Evolutionary conservation across 2,797 vertebrate genomes (phyloP).

Genomic region (Apogon hyalosoma): DNA sequence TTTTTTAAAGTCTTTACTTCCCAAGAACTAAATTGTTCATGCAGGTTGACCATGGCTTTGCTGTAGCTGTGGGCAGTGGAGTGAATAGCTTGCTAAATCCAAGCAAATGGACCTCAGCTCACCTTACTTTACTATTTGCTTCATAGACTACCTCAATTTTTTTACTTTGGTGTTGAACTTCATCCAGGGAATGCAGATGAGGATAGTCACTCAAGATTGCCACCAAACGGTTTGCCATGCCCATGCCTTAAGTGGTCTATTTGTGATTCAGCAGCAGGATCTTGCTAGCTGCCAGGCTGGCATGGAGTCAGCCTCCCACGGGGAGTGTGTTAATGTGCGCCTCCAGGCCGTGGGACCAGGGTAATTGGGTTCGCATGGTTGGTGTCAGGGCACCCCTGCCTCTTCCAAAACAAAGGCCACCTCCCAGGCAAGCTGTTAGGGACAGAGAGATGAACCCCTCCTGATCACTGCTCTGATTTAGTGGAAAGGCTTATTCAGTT

Average conservation of each 20-base stretch:
- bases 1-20: background rate
- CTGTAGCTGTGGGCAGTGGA: constrained; percentile 15
- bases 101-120: constrained; percentile 8
- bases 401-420: constrained; percentile 81
- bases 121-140: constrained; percentile 33
- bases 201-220: constrained; percentile 72
- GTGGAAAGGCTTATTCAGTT: constrained; percentile 78
- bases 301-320: constrained; percentile 76
- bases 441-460: constrained; percentile 71
- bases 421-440: constrained; percentile 80
- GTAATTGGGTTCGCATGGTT: constrained; percentile 86
- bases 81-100: constrained; percentile 27
- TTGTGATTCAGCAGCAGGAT: constrained; percentile 83
- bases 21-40: constrained; percentile 5
- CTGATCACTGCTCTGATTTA: constrained; percentile 78
- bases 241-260: constrained; percentile 81
- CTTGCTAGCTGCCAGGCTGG: constrained; percentile 79
- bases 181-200: constrained; percentile 67
- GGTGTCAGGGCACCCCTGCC: constrained; percentile 79
- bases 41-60: constrained; percentile 3
- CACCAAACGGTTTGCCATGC: constrained; percentile 71
- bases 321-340: constrained; percentile 78
- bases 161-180: constrained; percentile 57
- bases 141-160: constrained; percentile 59
- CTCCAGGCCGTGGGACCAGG: constrained; percentile 76